Evolutionary conservation across 2,888 invertebrate species (phyloP), one percentile per base, ranked within the genome.

Genomic region (Acrocyrtus sp.): DNA sequence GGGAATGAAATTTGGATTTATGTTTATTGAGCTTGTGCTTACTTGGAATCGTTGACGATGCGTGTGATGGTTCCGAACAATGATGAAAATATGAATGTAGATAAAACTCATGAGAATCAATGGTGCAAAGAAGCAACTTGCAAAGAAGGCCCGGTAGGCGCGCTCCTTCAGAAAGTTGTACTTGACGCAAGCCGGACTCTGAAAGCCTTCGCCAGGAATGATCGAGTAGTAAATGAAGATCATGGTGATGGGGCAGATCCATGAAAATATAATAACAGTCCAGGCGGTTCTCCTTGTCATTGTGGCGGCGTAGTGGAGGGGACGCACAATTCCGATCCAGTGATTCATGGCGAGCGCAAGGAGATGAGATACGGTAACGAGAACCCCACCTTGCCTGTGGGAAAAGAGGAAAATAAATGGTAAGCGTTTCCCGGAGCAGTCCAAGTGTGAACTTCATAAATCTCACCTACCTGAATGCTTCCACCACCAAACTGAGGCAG

Each of bases 291-390:
- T 83, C 66, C 86, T 84, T 0, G 88, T 88, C 83, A 89, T 86
- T 41, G 87, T 87, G 15, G 88, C 86, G n/a, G 87, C 86, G 82
- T 90, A 89, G 79, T 89, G 89, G 8, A 90, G 85, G 0, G 90
- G 90, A 54, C 85, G 83, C 2, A 87, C 84, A 68, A 89, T 89
- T 19, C 90, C 90, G 45, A 90, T 84, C 84, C 90, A 90, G 82
- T 91, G 90, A 83, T 90, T 90, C 67, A 89, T 83, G 29, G 90
- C 89, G 27, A 91, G 83, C 0, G 88, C 88, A 41, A 89, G 83
- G 2, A 91, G 85, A 81, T 90, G 90, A 48, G 87, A 84, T 12
- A 90, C 89, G 0, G 89, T 89, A 19, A 89, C 87, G 48, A 90
- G 86, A 65, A 90, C 86, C 2, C 88, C 88, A 19, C 88, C 88